Percentiles rank a stretch among this genome's conserved stretches.
Evolutionary conservation across 2,888 invertebrate genomes (phyloP).

Genomic region (Spodoptera picta): DNA sequence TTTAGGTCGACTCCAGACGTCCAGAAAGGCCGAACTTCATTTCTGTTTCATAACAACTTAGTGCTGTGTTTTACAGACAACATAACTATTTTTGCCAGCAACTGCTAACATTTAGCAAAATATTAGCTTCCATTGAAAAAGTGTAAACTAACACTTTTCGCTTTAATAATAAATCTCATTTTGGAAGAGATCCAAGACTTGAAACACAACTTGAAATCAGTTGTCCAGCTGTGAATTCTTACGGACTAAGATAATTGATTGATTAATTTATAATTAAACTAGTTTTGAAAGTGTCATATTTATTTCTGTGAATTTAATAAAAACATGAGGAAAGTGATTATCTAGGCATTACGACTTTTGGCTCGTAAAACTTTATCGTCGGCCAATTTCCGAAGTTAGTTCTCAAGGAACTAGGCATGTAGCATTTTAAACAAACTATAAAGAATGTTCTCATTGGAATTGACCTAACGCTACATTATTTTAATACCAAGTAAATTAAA

Average conservation of each 20-base stretch:
- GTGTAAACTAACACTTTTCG: slow-evolving; percentile 8
- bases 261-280: slow-evolving; percentile 5
- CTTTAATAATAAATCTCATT: slow-evolving; percentile 25
- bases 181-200: slow-evolving; percentile 15
- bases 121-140: slow-evolving; percentile 2
- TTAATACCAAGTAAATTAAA: slow-evolving; percentile 1
- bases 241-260: slow-evolving; percentile 4
- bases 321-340: not conserved
- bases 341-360: slow-evolving; percentile 4
- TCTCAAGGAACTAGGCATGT: slow-evolving; percentile 2
- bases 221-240: not conserved
- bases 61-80: not conserved
- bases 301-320: not conserved
- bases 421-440: slow-evolving; percentile 9
- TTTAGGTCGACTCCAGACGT: not conserved
- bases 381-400: slow-evolving; percentile 2
- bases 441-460: slow-evolving; percentile 9
- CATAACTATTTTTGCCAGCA: slow-evolving; percentile 11
- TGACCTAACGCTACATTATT: slow-evolving; percentile 16
- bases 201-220: slow-evolving; percentile 1
- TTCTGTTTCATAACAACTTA: too few species aligned
- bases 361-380: not conserved
- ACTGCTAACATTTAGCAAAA: slow-evolving; percentile 8
- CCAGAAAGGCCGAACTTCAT: too few species aligned
- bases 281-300: not conserved